Percentiles rank a stretch among this genome's conserved stretches.
Conservation (phyloP, 1,140 invertebrate genomes). For the Nasonia giraulti region DNA sequence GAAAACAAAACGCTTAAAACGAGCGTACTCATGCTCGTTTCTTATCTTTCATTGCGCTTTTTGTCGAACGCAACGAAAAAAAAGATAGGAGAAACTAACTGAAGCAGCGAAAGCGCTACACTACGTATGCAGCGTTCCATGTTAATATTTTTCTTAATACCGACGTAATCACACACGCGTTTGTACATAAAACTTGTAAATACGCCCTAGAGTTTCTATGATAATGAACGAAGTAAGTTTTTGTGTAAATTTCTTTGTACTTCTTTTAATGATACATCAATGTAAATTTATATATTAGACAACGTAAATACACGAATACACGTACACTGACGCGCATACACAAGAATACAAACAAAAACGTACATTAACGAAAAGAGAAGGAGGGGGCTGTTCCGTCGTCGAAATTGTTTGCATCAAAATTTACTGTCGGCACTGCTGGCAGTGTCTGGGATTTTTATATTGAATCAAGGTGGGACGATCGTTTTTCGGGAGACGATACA, state of each 20-base stretch:
- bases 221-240: constrained; percentile 64
- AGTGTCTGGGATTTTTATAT: constrained; percentile 57
- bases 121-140: constrained; percentile 55
- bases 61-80: constrained; percentile 14
- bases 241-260: constrained; percentile 73
- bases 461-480: not conserved
- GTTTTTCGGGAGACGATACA: constrained; percentile 8
- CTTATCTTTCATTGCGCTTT: constrained; percentile 17
- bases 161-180: constrained; percentile 42
- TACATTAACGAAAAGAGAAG: constrained; percentile 36
- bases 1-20: constrained; percentile 9
- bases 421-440: constrained; percentile 63
- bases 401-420: constrained; percentile 34
- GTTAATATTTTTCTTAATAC: constrained; percentile 65
- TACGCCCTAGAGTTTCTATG: constrained; percentile 65
- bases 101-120: constrained; percentile 18
- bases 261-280: constrained; percentile 67
- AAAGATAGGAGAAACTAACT: not conserved
- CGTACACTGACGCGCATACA: constrained; percentile 10
- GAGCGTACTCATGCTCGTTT: not conserved
- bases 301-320: constrained; percentile 5
- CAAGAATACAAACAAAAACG: not conserved
- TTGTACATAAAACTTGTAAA: constrained; percentile 71
- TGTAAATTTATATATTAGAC: constrained; percentile 61
- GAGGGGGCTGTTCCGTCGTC: constrained; percentile 54